phyloP scores from a whole-genome alignment of 2,113 vertebrate species.

The Turnix velox region DNA sequence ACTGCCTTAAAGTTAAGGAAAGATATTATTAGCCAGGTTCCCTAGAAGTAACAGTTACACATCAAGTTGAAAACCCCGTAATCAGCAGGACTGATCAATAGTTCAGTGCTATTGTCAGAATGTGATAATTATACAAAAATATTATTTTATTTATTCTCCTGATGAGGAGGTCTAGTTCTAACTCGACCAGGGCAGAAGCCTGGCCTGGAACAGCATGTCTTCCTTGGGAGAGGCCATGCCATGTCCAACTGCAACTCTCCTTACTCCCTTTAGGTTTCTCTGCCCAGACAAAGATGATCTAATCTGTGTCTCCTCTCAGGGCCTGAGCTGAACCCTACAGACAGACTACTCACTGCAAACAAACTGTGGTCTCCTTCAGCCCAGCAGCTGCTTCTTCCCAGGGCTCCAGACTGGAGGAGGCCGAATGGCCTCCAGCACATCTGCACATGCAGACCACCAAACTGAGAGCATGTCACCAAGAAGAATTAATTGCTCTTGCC shows the following conservation, averaged over 20 bases:
- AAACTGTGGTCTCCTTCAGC: background rate
- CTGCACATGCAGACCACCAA: background rate
- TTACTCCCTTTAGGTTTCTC: background rate
- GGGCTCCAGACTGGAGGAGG: background rate
- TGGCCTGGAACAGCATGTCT: background rate
- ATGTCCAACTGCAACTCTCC: background rate
- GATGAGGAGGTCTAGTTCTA: background rate
- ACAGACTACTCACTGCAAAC: slow-evolving; percentile 14
- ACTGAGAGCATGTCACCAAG: background rate
- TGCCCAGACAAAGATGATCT: background rate
- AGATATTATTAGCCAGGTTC: background rate
- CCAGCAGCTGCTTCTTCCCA: slow-evolving; percentile 42
- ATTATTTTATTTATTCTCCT: background rate
- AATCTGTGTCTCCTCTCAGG: background rate
- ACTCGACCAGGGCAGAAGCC: background rate
- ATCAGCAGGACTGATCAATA: background rate
- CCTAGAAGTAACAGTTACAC: background rate
- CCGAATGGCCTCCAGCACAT: background rate
- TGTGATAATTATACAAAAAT: background rate
- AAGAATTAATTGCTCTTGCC: background rate
- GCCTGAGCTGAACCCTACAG: slow-evolving; percentile 25
- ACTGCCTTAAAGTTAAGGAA: accelerated
- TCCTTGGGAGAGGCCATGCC: background rate
- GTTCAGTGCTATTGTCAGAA: background rate
- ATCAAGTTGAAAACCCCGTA: background rate